phyloP scores from a whole-genome alignment of 2,797 vertebrate species.

The Dallia pectoralis region DNA sequence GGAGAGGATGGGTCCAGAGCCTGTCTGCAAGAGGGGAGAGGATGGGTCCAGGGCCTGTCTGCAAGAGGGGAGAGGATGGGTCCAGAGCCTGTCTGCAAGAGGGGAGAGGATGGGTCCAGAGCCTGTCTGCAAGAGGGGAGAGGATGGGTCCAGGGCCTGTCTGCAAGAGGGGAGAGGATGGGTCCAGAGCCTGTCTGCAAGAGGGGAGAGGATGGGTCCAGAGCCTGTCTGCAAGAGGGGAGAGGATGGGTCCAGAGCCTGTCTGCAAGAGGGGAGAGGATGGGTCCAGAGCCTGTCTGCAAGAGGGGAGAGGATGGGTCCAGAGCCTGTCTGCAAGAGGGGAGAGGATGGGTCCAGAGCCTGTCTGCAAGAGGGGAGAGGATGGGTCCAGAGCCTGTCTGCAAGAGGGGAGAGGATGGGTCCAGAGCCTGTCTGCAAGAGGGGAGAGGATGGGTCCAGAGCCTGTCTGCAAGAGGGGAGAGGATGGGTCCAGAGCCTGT shows the following conservation, averaged over 20 bases:
- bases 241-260: conserved; percentile 85
- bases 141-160: conserved; percentile 48
- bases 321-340: conserved; percentile 77
- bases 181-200: conserved; percentile 81
- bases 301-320: conserved; percentile 83
- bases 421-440: too few species aligned
- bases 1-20: conserved; percentile 52
- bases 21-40: too few species aligned
- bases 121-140: conserved; percentile 75
- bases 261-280: conserved; percentile 68
- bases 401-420: conserved; percentile 58
- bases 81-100: too few species aligned
- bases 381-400: conserved; percentile 85
- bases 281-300: too few species aligned
- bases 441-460: conserved; percentile 82
- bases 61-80: conserved; percentile 58
- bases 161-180: conserved; percentile 83
- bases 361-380: too few species aligned
- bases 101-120: conserved; percentile 82
- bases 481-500: conserved; percentile 48
- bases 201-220: conserved; percentile 49
- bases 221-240: too few species aligned
- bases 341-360: conserved; percentile 52
- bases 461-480: conserved; percentile 75
- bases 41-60: conserved; percentile 85